phyloP scores from a whole-genome alignment of 92 coral and sea anemone species.

The Virgularia gustaviana region DNA sequence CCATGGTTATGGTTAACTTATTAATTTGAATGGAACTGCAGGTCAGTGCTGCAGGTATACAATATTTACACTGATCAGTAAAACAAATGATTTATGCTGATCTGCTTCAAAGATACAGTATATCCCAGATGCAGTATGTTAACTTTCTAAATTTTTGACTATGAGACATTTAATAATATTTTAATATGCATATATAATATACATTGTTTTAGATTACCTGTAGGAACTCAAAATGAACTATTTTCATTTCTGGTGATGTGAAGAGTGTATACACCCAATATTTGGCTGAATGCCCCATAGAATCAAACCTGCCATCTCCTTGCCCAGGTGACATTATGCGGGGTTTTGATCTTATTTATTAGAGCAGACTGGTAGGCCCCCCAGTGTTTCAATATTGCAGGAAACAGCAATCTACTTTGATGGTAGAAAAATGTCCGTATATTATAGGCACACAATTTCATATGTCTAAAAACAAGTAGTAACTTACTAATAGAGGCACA shows the following conservation, averaged over 20 bases:
- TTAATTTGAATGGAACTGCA: too few relatives aligned
- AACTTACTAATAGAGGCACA: constrained; percentile 6
- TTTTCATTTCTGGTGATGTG: constrained; percentile 41
- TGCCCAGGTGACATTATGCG: constrained; percentile 16
- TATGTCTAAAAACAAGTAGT: constrained; percentile 11
- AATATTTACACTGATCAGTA: too few relatives aligned
- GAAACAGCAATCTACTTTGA: constrained; percentile 36
- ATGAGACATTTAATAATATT: too few relatives aligned
- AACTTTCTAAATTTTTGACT: too few relatives aligned
- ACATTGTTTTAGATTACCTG: constrained; percentile 29
- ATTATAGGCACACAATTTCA: constrained; percentile 9
- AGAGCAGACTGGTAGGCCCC: constrained; percentile 32
- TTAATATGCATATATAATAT: too few relatives aligned
- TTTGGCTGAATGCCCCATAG: constrained; percentile 41
- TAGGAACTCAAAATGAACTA: constrained; percentile 41
- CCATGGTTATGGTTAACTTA: constrained; percentile 45
- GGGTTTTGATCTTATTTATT: constrained; percentile 5
- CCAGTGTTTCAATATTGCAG: constrained; percentile 35
- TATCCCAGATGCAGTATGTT: too few relatives aligned
- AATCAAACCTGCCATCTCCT: constrained; percentile 23
- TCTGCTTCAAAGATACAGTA: too few relatives aligned
- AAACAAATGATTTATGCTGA: too few relatives aligned
- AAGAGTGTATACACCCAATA: constrained; percentile 41
- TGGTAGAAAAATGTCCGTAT: constrained; percentile 25
- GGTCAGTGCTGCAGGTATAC: too few relatives aligned